phyloP scores from a whole-genome alignment of 2,797 vertebrate genomes.

The Sebastes diploproa region DNA sequence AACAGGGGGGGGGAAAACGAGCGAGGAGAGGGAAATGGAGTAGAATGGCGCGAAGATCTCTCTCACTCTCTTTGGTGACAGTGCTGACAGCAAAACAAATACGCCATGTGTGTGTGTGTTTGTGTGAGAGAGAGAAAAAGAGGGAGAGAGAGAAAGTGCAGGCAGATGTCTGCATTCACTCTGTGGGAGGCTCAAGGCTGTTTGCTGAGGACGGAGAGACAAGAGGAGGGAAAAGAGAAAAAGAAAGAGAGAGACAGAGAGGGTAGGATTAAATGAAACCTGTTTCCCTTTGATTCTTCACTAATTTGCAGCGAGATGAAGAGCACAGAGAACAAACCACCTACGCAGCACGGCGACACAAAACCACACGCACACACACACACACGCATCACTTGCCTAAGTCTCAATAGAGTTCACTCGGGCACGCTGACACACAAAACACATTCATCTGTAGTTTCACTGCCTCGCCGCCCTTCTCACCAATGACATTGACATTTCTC shows the following conservation, averaged over 20 bases:
- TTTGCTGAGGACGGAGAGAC: slow-evolving; percentile 68
- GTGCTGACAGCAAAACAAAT: slow-evolving; percentile 74
- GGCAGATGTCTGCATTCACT: slow-evolving; percentile 77
- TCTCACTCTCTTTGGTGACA: slow-evolving; percentile 69
- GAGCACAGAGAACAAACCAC: slow-evolving; percentile 69
- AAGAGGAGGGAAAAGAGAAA: slow-evolving; percentile 41
- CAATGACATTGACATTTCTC: slow-evolving; percentile 69
- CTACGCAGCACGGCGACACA: slow-evolving; percentile 66
- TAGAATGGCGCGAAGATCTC: slow-evolving; percentile 58
- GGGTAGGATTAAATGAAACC: slow-evolving; percentile 73
- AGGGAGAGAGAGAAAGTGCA: slow-evolving; percentile 51
- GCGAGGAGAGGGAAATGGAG: slow-evolving; percentile 53
- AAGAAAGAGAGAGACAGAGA: slow-evolving; percentile 54
- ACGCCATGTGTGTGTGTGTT: slow-evolving; percentile 21
- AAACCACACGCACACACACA: slow-evolving; percentile 31
- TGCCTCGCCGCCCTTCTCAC: slow-evolving; percentile 39
- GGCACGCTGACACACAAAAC: slow-evolving; percentile 25
- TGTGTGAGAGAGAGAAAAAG: slow-evolving; percentile 31
- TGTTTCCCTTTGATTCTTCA: slow-evolving; percentile 77
- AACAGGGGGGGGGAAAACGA: slow-evolving; percentile 1
- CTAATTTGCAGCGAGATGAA: slow-evolving; percentile 78
- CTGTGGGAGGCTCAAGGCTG: slow-evolving; percentile 78
- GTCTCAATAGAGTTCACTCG: slow-evolving; percentile 62
- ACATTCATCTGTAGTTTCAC: slow-evolving; percentile 48
- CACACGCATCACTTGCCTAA: slow-evolving; percentile 35